Evolutionary conservation across 2,888 invertebrate genomes (phyloP).

Genomic region (Orgyia antiqua): DNA sequence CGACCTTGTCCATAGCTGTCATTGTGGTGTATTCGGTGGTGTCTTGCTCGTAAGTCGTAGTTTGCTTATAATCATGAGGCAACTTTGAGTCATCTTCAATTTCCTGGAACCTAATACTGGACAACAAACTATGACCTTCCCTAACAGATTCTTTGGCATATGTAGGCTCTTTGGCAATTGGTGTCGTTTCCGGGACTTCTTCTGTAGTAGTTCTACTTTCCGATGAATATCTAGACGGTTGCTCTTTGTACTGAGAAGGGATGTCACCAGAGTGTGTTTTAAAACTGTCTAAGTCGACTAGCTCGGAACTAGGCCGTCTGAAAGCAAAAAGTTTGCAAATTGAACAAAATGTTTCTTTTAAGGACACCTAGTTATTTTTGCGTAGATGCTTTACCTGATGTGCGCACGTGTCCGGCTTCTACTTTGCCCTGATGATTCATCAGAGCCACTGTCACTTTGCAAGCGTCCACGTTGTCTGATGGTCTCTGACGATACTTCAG

Average conservation of each 20-base stretch:
- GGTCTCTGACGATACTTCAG: conserved; percentile 66
- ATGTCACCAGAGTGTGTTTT: conserved; percentile 83
- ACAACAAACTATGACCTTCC: conserved; percentile 61
- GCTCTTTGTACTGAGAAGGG: conserved; percentile 73
- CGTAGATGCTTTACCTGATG: conserved; percentile 78
- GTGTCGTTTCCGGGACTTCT: conserved; percentile 72
- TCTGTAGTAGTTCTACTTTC: conserved; percentile 70
- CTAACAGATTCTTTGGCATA: conserved; percentile 51
- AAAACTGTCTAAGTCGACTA: conserved; percentile 90
- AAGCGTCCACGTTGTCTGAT: conserved; percentile 57
- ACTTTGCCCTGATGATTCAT: conserved; percentile 68
- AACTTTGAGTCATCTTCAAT: conserved; percentile 63
- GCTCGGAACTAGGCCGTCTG: conserved; percentile 86
- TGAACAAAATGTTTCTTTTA: not conserved
- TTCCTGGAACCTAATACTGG: conserved; percentile 59
- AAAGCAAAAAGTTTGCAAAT: conserved; percentile 28
- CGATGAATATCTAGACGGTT: conserved; percentile 61
- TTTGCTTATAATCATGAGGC: conserved; percentile 58
- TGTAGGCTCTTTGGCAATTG: conserved; percentile 42
- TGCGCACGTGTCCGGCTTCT: conserved; percentile 79
- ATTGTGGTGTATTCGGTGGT: conserved; percentile 81
- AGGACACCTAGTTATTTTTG: too few species aligned
- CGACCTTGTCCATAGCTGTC: conserved; percentile 88
- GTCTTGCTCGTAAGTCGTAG: conserved; percentile 61
- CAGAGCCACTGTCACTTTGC: conserved; percentile 65